phyloP scores from a whole-genome alignment of 2,113 vertebrate species.

The Pelodiscus sinensis region DNA sequence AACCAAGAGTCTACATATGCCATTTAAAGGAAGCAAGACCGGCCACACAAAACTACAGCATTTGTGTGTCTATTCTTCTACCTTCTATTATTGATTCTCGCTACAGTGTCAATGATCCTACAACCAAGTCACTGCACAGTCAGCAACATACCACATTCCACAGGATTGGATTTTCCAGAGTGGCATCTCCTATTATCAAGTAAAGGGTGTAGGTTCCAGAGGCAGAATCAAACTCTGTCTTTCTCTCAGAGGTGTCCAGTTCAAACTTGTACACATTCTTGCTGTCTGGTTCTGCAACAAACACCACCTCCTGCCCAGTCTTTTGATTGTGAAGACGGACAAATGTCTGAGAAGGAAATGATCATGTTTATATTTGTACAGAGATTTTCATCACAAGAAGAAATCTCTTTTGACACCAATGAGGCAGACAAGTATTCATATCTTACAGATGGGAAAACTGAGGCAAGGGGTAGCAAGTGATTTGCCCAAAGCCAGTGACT shows the following conservation, averaged over 20 bases:
- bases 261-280: conserved; percentile 98
- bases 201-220: conserved; percentile 95
- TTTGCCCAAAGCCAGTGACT: neutral
- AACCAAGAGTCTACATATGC: neutral
- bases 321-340: conserved; percentile 96
- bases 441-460: neutral
- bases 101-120: neutral
- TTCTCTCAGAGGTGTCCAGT: conserved; percentile 93
- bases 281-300: conserved; percentile 95
- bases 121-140: neutral
- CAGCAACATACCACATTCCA: conserved; percentile 93
- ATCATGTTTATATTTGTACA: neutral
- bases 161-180: conserved; percentile 95
- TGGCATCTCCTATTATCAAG: conserved; percentile 96
- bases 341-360: conserved; percentile 85
- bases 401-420: neutral
- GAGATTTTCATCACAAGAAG: neutral
- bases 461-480: neutral
- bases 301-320: conserved; percentile 97
- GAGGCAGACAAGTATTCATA: neutral
- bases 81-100: neutral
- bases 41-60: neutral
- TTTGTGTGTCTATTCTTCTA: neutral
- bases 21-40: neutral
- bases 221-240: conserved; percentile 93